A percentile compares a stretch with the other conserved stretches of the same genome.
phyloP scores from a whole-genome alignment of 2,888 invertebrate genomes.

The Andrena haemorrhoa region DNA sequence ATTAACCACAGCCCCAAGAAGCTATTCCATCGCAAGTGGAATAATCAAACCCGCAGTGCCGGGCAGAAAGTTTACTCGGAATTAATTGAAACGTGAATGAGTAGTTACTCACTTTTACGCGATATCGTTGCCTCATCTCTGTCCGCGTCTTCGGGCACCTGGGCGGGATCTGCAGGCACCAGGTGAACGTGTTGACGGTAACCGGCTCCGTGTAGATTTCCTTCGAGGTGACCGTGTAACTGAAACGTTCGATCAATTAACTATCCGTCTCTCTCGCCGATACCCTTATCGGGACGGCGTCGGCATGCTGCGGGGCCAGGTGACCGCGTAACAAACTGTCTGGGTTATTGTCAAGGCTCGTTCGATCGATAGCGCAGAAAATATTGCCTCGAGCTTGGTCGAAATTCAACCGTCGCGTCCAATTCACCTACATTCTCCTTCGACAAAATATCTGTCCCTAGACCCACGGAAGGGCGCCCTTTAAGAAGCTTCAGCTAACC shows the following conservation, averaged over 20 bases:
- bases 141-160: conserved; percentile 91
- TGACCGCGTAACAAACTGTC: conserved; percentile 43
- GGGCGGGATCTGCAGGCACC: conserved; percentile 93
- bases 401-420: too few relatives aligned
- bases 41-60: neutral
- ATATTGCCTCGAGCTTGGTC: neutral
- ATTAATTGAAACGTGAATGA: neutral
- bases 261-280: conserved; percentile 30
- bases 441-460: too few relatives aligned
- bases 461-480: too few relatives aligned
- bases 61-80: neutral
- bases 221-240: conserved; percentile 89
- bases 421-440: too few relatives aligned
- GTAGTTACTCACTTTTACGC: conserved; percentile 88
- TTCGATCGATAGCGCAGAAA: neutral
- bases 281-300: conserved; percentile 61
- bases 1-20: neutral
- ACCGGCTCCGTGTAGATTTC: conserved; percentile 89
- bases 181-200: conserved; percentile 89
- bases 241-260: conserved; percentile 78
- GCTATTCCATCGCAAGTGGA: neutral
- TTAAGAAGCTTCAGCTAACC: too few relatives aligned
- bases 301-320: conserved; percentile 33
- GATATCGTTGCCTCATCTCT: conserved; percentile 89
- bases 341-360: conserved; percentile 64